phyloP scores from a whole-genome alignment of 1,140 invertebrate species.

The Cherax quadricarinatus region DNA sequence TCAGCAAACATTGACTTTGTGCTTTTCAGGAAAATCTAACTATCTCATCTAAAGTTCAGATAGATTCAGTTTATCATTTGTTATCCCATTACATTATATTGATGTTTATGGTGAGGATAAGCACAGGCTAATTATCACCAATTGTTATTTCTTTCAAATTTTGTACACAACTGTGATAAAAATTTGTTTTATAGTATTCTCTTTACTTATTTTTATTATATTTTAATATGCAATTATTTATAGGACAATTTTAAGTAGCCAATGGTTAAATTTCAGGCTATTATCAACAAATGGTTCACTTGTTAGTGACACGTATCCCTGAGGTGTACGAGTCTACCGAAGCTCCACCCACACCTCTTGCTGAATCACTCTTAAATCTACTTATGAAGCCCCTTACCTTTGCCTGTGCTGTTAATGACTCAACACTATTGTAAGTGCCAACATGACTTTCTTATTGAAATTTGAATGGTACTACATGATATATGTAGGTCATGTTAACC shows the following conservation, averaged over 20 bases:
- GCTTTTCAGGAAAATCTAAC: too few species aligned
- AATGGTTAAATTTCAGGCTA: conserved; percentile 57
- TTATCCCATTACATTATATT: too few species aligned
- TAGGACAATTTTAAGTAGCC: background rate
- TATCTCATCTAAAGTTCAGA: too few species aligned
- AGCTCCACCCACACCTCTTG: conserved; percentile 59
- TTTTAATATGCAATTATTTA: too few species aligned
- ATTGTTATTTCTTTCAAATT: too few species aligned
- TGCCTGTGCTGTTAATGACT: conserved; percentile 26
- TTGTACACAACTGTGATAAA: too few species aligned
- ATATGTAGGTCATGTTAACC: background rate
- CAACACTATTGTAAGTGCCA: conserved; percentile 54
- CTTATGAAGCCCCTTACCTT: conserved; percentile 65
- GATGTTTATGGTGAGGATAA: too few species aligned
- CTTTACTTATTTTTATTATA: too few species aligned
- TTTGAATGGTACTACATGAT: background rate
- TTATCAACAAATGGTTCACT: conserved; percentile 57
- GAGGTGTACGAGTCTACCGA: conserved; percentile 54
- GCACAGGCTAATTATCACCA: too few species aligned
- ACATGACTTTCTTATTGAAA: background rate
- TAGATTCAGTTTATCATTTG: too few species aligned
- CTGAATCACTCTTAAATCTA: conserved; percentile 58
- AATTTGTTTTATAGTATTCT: background rate
- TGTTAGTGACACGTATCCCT: conserved; percentile 58
- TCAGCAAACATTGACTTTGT: too few species aligned